A percentile compares a stretch with the other conserved stretches of the same genome.
These are phyloP conservation scores for Callopanchax toddi DNA, from an alignment of 2,113 vertebrate genomes.

Conservation along the genomic window DNA sequence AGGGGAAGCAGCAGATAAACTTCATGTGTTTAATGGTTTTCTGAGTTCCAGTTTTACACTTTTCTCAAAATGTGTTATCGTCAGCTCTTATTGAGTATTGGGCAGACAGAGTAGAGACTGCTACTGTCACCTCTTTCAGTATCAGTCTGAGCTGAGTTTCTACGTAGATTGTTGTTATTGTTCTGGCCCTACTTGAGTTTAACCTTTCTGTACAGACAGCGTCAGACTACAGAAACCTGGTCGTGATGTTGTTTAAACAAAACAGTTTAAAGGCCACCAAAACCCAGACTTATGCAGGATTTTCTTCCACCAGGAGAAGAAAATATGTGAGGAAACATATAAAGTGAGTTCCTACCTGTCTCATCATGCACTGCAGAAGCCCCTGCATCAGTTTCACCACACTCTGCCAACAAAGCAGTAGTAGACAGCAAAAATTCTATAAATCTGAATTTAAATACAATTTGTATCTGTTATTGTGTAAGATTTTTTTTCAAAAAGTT, in stretches of 20 bases:
- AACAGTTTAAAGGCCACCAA: not conserved
- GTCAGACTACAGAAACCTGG: too few relatives aligned
- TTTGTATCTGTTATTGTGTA: not conserved
- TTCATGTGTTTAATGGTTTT: not conserved
- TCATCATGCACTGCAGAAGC: conserved; percentile 97
- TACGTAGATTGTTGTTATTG: too few relatives aligned
- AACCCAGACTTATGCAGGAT: not conserved
- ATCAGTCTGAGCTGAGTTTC: too few relatives aligned
- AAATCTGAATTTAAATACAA: not conserved
- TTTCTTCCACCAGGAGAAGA: not conserved
- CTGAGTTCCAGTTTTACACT: too few relatives aligned
- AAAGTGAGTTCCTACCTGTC: conserved; percentile 84
- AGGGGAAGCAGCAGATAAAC: not conserved
- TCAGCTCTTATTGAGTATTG: not conserved
- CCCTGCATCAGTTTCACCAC: conserved; percentile 99
- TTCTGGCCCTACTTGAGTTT: too few relatives aligned
- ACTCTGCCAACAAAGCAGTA: conserved; percentile 79
- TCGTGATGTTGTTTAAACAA: not conserved
- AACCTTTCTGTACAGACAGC: not conserved
- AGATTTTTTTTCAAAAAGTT: not conserved
- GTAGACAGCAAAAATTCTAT: not conserved
- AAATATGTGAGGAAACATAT: not conserved
- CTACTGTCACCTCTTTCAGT: too few relatives aligned
- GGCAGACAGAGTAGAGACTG: not conserved
- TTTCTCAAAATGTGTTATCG: not conserved